phyloP scores from a whole-genome alignment of 2,888 invertebrate species.

The Lochmaea capreae region DNA sequence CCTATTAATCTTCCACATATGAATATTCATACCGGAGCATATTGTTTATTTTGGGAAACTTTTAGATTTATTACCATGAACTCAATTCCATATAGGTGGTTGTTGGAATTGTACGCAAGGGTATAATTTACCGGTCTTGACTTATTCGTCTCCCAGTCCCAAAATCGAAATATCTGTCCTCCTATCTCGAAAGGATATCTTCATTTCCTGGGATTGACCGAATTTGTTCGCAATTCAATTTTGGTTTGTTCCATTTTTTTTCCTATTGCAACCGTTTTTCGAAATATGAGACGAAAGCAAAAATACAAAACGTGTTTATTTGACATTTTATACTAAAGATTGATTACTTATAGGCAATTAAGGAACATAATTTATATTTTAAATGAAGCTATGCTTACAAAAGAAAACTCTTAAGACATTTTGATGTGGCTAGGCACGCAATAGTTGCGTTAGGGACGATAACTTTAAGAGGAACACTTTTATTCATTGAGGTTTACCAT shows the following conservation, averaged over 20 bases:
- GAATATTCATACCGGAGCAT: slow-evolving; percentile 32
- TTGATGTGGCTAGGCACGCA: no score
- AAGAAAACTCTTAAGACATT: no score
- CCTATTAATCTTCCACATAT: slow-evolving; percentile 20
- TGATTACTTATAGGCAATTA: no score
- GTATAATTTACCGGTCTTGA: slow-evolving; percentile 36
- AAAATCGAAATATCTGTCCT: slow-evolving; percentile 27
- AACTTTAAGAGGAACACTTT: no score
- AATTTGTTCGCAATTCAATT: slow-evolving; percentile 38
- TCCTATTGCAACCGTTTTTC: slow-evolving; percentile 25
- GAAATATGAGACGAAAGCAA: slow-evolving; percentile 15
- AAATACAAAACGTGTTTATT: background rate
- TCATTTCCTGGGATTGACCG: slow-evolving; percentile 49
- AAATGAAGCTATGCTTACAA: no score
- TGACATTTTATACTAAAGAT: no score
- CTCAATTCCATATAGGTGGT: slow-evolving; percentile 20
- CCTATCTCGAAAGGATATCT: slow-evolving; percentile 43
- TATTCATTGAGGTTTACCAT: no score
- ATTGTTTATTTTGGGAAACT: slow-evolving; percentile 36
- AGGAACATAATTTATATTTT: no score
- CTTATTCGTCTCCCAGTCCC: slow-evolving; percentile 18
- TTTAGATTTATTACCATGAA: slow-evolving; percentile 32
- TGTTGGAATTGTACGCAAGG: slow-evolving; percentile 22
- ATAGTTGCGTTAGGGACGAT: no score
- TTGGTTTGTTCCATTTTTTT: slow-evolving; percentile 31